A percentile compares a stretch with the other conserved stretches of the same genome.
These are phyloP conservation scores for Sebastolobus altivelis DNA, from an alignment of 2,797 vertebrate species.

Conservation along the genomic window DNA sequence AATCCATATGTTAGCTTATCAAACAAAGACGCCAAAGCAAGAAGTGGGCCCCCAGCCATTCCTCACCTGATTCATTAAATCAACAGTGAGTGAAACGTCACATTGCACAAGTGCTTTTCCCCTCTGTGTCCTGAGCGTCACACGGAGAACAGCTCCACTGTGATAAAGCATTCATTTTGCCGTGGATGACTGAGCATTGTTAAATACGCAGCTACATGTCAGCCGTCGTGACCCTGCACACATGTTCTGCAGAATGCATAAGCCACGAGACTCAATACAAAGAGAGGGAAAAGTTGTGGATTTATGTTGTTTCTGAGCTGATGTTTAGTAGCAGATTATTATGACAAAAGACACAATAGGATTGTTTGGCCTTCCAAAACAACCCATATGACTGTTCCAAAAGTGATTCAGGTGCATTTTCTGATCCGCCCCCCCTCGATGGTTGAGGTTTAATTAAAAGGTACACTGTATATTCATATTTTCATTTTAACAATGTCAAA, in stretches of 20 bases:
- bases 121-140: conserved; percentile 31
- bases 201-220: conserved; percentile 50
- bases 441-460: background rate
- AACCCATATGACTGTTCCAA: no score
- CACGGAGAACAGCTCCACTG: conserved; percentile 37
- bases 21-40: conserved; percentile 43
- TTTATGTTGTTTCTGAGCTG: background rate
- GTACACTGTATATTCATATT: background rate
- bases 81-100: conserved; percentile 71
- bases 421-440: background rate
- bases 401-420: background rate
- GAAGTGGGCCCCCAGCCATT: conserved; percentile 55
- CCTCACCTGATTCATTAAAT: conserved; percentile 69
- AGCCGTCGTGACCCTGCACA: conserved; percentile 42
- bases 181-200: conserved; percentile 57
- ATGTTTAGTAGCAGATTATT: background rate
- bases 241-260: background rate
- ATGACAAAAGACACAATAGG: background rate
- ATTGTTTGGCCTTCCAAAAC: background rate
- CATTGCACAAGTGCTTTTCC: conserved; percentile 41
- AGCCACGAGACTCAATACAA: background rate
- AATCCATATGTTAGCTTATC: conserved; percentile 66
- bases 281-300: background rate
- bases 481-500: background rate
- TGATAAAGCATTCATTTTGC: conserved; percentile 45